Evolutionary conservation across 2,888 invertebrate species (phyloP).

Genomic region (Agrochola litura): DNA sequence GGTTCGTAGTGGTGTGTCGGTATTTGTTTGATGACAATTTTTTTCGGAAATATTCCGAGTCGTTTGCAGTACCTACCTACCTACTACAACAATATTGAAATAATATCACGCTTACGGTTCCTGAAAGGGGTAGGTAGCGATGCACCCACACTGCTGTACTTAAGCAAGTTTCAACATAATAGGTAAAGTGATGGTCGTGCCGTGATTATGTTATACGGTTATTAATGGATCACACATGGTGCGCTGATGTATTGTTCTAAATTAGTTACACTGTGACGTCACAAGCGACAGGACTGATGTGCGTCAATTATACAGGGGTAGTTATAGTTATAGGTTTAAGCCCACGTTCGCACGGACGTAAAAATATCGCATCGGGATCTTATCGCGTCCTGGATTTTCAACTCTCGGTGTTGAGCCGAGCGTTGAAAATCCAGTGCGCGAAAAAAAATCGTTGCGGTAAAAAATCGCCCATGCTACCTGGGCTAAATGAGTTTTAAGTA

Average conservation of each 20-base stretch:
- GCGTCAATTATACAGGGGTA: conserved; percentile 24
- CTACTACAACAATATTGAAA: background rate
- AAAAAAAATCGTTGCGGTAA: too few species aligned
- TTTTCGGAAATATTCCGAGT: background rate
- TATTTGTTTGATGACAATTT: too few species aligned
- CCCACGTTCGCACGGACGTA: too few species aligned
- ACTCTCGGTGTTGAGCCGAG: too few species aligned
- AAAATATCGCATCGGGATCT: too few species aligned
- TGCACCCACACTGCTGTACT: background rate
- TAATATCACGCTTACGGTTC: background rate
- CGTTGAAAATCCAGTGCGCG: too few species aligned
- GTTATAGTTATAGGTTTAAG: background rate
- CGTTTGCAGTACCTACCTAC: too few species aligned
- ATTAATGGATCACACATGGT: conserved; percentile 49
- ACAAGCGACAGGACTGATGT: conserved; percentile 7
- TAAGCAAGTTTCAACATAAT: background rate
- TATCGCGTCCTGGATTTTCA: too few species aligned
- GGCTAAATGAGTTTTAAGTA: conserved; percentile 15
- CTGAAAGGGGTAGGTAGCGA: background rate
- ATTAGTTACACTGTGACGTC: conserved; percentile 30
- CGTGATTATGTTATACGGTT: conserved; percentile 40
- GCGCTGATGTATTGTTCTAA: conserved; percentile 44
- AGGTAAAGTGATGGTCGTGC: background rate
- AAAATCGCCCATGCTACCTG: too few species aligned
- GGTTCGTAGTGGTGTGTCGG: background rate